These are phyloP conservation scores for Lycaon pictus DNA, from an alignment of 2,113 vertebrate species.

Conservation along the genomic window DNA sequence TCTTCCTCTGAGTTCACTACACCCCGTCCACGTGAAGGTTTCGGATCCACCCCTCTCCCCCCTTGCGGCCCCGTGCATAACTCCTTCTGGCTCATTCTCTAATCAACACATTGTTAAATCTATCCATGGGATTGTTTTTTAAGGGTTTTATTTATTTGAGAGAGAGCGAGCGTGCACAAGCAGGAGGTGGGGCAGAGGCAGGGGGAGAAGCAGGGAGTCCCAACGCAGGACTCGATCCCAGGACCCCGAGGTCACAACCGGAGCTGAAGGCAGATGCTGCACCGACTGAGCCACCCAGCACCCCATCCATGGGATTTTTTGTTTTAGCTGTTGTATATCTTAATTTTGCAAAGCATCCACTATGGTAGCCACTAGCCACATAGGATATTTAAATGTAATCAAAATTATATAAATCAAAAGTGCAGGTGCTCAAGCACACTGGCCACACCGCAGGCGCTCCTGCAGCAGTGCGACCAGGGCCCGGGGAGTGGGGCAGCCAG, in stretches of 20 bases:
- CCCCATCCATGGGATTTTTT: background rate
- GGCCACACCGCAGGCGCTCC: rapidly evolving
- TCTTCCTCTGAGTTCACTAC: background rate
- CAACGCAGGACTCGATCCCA: no score
- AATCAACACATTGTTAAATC: background rate
- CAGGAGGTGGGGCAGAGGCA: no score
- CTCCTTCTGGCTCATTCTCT: background rate
- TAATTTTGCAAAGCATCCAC: background rate
- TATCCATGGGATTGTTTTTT: background rate
- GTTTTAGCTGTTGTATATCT: no score
- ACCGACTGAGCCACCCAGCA: no score
- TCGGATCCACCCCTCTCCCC: background rate
- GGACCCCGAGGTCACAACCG: no score
- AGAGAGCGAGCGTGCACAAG: no score
- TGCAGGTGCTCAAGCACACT: background rate
- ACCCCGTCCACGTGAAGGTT: background rate
- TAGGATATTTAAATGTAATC: background rate
- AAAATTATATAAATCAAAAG: background rate
- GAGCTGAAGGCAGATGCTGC: no score
- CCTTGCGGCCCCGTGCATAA: background rate
- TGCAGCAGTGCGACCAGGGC: background rate
- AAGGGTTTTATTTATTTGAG: no score
- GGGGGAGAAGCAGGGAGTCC: no score
- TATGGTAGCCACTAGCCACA: background rate
- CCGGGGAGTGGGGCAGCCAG: background rate